These are phyloP conservation scores for Hypocryptadius cinnamomeus DNA, from an alignment of 2,113 vertebrate genomes.

Conservation along the genomic window DNA sequence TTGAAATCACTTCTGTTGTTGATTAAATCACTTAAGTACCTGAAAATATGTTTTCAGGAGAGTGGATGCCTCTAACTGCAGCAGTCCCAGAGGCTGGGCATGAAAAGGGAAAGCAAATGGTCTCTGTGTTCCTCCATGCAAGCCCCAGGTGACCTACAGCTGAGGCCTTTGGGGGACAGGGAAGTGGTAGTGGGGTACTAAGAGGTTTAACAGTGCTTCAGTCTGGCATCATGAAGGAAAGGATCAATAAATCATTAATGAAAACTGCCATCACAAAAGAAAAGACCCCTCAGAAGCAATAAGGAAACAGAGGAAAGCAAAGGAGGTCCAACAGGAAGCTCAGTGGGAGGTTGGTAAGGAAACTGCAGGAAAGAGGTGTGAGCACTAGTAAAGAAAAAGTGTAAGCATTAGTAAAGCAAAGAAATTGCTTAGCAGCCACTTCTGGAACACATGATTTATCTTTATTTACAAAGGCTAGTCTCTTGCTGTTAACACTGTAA, in stretches of 20 bases:
- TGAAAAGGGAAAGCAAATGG: not conserved
- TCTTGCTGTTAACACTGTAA: not conserved
- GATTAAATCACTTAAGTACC: conserved; percentile 24
- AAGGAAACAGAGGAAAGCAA: not conserved
- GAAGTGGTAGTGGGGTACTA: not conserved
- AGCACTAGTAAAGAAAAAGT: not conserved
- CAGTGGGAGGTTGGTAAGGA: not conserved
- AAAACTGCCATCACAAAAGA: not conserved
- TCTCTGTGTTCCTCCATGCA: not conserved
- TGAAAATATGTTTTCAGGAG: conserved; percentile 8
- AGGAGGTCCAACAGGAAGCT: not conserved
- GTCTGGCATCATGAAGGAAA: not conserved
- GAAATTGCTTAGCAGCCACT: not conserved
- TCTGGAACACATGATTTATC: not conserved
- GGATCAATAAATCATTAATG: not conserved
- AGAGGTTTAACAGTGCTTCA: not conserved
- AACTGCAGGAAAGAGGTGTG: not conserved
- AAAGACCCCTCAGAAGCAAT: not conserved
- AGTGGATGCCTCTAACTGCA: conserved; percentile 6
- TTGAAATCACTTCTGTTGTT: conserved; percentile 9
- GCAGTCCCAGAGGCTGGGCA: not conserved
- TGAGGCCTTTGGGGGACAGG: not conserved
- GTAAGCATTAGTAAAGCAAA: not conserved
- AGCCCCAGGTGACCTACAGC: not conserved
- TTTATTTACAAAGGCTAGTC: not conserved